Evolutionary conservation across 2,797 vertebrate genomes (phyloP), one percentile per base, ranked within the genome.

Genomic region (Xenops minutus): DNA sequence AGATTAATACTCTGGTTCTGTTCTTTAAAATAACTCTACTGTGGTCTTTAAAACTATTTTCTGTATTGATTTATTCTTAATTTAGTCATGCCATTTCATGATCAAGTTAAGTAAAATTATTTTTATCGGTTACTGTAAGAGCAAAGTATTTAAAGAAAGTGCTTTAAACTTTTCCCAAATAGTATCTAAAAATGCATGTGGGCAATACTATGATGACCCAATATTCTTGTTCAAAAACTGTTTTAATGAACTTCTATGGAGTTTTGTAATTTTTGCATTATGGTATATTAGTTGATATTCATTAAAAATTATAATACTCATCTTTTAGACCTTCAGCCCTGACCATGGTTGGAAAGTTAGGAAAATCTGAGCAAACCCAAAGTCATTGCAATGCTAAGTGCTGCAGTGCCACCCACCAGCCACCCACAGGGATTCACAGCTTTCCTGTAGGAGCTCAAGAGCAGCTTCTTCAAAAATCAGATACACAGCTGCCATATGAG

Each of bases 91-190:
- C 48, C 48, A 49, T 90, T 91, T 67, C 39, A 39, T 82, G 21
- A 76, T 90, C 39, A 71, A 92, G 86, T 90, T 86, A 88, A 90
- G 46, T 92, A 48, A 73, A 84, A 86, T 73, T 90, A 73, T 93
- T 94, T 92, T 92, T 93, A 36, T 82, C 76, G 69, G 15, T 79
- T 92, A 41, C 76, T 86, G 58, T 82, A 96, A 86, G 41, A 78
- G 78, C 52, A 56, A 76, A 71, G 14, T 69, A 86, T 88, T 93
- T 95, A 88, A 94, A 91, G 68, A 75, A 89, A 88, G 30, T 61
- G 8, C 62, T 93, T 89, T 83, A 66, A 94, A 69, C 30, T 69
- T 82, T 91, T 84, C 69, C 69, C 51, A 55, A 78, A 59, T 32
- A 92, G 29, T 22, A 9, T 89, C 73, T 86, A 59, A 86, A 93